These are phyloP conservation scores for Lepus oiostolus DNA, from an alignment of 2,797 vertebrate species.

Conservation along the genomic window DNA sequence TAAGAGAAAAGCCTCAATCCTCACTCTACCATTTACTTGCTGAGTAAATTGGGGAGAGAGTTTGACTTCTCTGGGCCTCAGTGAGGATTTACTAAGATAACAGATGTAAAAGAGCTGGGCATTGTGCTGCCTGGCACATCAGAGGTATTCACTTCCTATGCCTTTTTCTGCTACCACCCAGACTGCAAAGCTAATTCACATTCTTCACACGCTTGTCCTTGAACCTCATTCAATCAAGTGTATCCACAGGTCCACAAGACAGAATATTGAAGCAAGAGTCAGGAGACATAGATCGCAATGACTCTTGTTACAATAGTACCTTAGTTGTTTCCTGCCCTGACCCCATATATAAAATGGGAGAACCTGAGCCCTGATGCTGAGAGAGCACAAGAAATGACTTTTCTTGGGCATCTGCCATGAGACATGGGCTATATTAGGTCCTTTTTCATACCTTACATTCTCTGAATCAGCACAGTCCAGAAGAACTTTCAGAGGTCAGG, in stretches of 20 bases:
- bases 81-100: constrained; percentile 64
- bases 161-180: constrained; percentile 13
- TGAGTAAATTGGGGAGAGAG: constrained; percentile 38
- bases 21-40: constrained; percentile 53
- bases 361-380: constrained; percentile 30
- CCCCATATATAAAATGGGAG: constrained; percentile 30
- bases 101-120: background rate
- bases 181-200: constrained; percentile 60
- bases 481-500: constrained; percentile 3
- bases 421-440: background rate
- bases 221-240: background rate
- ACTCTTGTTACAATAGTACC: background rate
- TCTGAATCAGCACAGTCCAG: background rate
- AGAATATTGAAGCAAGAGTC: constrained; percentile 1
- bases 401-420: constrained; percentile 29
- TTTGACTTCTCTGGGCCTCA: constrained; percentile 56
- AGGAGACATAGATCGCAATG: background rate
- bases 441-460: constrained; percentile 18
- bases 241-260: constrained; percentile 34
- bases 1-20: constrained; percentile 58
- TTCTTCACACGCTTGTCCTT: constrained; percentile 44
- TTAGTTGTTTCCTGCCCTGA: constrained; percentile 26
- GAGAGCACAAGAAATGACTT: constrained; percentile 56
- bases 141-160: constrained; percentile 20
- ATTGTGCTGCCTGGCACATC: constrained; percentile 30